Conservation (phyloP, 2,797 vertebrate genomes). For the Sebastes steindachneri region DNA sequence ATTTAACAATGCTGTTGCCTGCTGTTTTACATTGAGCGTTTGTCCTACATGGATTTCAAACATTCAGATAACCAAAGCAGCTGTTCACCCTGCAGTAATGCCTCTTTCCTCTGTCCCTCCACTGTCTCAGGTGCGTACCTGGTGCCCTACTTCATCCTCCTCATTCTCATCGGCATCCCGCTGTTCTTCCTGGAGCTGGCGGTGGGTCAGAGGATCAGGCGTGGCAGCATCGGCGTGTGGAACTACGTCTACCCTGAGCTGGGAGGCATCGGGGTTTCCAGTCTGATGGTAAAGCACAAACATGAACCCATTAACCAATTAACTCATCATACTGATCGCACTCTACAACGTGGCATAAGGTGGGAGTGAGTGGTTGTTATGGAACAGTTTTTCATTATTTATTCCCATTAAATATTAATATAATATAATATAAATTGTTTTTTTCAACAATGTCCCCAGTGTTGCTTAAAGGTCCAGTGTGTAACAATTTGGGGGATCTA, state of each 20-base stretch:
- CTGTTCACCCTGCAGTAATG: not conserved
- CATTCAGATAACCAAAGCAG: not conserved
- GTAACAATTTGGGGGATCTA: no score
- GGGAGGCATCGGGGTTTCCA: constrained; percentile 96
- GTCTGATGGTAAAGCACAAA: constrained; percentile 88
- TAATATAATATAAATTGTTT: not conserved
- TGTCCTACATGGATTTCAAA: not conserved
- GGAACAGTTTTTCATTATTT: not conserved
- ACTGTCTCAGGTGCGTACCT: constrained; percentile 91
- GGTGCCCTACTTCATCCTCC: constrained; percentile 95
- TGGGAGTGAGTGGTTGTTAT: not conserved
- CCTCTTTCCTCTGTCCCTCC: not conserved
- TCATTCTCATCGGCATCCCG: constrained; percentile 96
- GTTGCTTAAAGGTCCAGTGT: not conserved
- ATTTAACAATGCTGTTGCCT: not conserved
- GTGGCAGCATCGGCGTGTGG: constrained; percentile 98
- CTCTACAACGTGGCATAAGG: not conserved
- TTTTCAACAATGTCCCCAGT: not conserved
- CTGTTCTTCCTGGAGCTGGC: constrained; percentile 99
- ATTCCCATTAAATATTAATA: not conserved
- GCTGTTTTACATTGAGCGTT: constrained; percentile 17
- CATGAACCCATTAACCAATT: not conserved
- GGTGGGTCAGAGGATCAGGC: constrained; percentile 94
- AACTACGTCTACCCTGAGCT: constrained; percentile 95
- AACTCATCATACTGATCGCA: not conserved